Base-by-base conservation (phyloP, 2,888 invertebrate genomes). In the Hedychridium roseum region DNA sequence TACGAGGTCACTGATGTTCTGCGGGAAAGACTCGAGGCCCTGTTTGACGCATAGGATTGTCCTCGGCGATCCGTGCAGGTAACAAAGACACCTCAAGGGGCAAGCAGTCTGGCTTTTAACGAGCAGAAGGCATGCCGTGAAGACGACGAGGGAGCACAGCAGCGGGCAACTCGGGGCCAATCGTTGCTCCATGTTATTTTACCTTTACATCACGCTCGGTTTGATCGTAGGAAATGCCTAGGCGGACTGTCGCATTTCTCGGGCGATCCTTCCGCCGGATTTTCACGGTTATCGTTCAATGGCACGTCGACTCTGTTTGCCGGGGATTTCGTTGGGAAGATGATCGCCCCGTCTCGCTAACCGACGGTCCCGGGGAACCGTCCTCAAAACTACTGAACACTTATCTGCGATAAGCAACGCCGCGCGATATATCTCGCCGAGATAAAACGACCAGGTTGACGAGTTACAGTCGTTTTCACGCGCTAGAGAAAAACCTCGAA, bases 351-450 rank as follows among this genome's bases (percentile, higher is more conserved):
- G n/a, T n/a, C n/a, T n/a, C n/a, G n/a, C n/a, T n/a, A n/a, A n/a
- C n/a, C n/a, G n/a, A n/a, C n/a, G n/a, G n/a, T n/a, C n/a, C n/a
- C n/a, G n/a, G n/a, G n/a, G 45, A 51, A 61, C 54, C 32, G 56
- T 48, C 48, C 55, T 63, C 55, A 57, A 64, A 66, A 69, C 65
- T 65, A 68, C 68, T 62, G 62, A 71, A 66, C 23, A 71, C 70
- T 73, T 74, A 74, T 74, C 74, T 72, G 58, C 65, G 74, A 73
- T 74, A 74, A 74, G 67, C 64, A 64, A 61, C 60, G 57, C 53
- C 38, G 50, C 38, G 49, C 39, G 69, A 66, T 71, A n/a, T n/a
- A 71, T 67, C 68, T 57, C 57, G 30, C 42, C 37, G 36, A 70
- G 71, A 71, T 71, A 71, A 71, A 56, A 50, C 42, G 47, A 4